Evolutionary conservation across 2,888 invertebrate genomes (phyloP), one percentile per base, ranked within the genome.

Genomic region (Philaethria dido): DNA sequence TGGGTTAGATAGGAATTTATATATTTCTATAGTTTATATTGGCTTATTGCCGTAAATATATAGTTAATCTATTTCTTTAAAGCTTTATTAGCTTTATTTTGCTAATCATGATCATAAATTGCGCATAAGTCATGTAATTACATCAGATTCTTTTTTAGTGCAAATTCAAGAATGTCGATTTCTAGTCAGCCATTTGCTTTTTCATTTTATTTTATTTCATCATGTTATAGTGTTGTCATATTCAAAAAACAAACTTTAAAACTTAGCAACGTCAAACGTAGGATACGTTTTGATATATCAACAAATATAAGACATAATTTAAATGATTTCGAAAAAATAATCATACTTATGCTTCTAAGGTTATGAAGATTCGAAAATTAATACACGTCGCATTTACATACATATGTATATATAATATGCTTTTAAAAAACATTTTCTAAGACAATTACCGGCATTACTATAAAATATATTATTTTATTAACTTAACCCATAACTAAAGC

Each of bases 51-150:
- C 83, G 75, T 74, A 77, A 92, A 92, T 92, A 92, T 86, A 79
- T 70, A 73, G 69, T 79, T 79, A 80, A 84, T 77, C 82, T 76
- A 82, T 76, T 85, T 84, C 78, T 86, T 87, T 87, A 82, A 74
- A 77, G 75, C 81, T 79, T 83, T 79, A 74, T 79, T 82, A 87
- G 82, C 88, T 89, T 90, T 93, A 92, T 93, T 93, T 92, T 89
- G 89, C 92, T 92, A 91, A 84, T 92, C 92, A 89, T 93, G 79
- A 86, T 86, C 90, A 92, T 93, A 88, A 92, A 93, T 88, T 92
- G 92, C 87, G 93, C 93, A 93, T 94, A 83, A 87, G 89, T 93
- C 93, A 93, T 94, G 86, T 82, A 89, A 93, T 93, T 91, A 93
- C 88, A 92, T 93, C 87, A 93, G 93, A 93, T 93, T 92, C 77